Evolutionary conservation across 2,797 vertebrate genomes (phyloP), one percentile per base, ranked within the genome.

Genomic region (Myioborus melanocephalus): DNA sequence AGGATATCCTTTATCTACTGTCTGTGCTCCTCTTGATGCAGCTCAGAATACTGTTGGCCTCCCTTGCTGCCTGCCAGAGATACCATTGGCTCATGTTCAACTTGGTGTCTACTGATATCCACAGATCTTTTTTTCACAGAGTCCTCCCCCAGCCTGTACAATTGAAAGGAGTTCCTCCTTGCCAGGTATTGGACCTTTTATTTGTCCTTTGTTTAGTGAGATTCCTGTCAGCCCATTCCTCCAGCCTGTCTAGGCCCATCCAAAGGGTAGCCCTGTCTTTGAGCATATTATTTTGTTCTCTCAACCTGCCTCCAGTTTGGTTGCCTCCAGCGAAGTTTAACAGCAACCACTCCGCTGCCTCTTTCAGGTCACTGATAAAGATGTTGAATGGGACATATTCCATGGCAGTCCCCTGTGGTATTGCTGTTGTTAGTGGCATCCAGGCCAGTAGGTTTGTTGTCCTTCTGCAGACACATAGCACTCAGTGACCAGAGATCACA

Each of bases 391-490:
- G 37, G 57, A 34, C 24, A 32, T 19, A 57, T 79, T 30, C 50
- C 52, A n/a, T 14, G 22, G 55, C 8, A 71, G 63, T 52, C 15
- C 8, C 10, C 20, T 63, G 22, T 63, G 30, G 13, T 63, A 39
- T n/a, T 89, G 24, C 12, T 37, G 35, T 50, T 65, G 28, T 53
- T 69, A 13, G 19, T 80, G 46, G 9, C 4, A 9, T 82, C 14
- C n/a, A 53, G 41, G 28, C 46, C 34, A 19, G 75, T 46, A 89
- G 78, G 64, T 96, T 95, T 97, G 55, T 95, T 96, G 72, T 75
- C 90, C 64, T 93, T 94, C 76, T 90, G 92, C 82, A 92, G 82
- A 92, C 81, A 60, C 66, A 65, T 27, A 56, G 87, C 72, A 81
- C 71, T 87, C 23, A 49, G 32, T 46, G 49, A 50, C 75, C 47